Evolutionary conservation across 2,888 invertebrate genomes (phyloP).

Genomic region (Lasioglossum zephyrum): DNA sequence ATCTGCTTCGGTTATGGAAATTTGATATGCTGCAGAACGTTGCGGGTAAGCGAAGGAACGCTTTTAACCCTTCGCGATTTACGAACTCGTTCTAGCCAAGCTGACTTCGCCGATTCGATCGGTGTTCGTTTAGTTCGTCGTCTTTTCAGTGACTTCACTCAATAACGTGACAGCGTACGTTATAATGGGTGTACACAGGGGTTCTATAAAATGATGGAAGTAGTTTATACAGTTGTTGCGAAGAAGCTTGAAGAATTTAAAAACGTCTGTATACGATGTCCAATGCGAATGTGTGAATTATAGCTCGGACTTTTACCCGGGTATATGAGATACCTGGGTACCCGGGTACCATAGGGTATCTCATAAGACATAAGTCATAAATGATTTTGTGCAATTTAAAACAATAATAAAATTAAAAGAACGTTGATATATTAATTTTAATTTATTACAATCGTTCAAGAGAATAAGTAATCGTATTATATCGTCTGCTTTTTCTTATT

Average conservation of each 20-base stretch:
- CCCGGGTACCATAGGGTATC: no score
- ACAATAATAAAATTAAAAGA: no score
- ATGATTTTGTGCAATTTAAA: no score
- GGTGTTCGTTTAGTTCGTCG: neutral
- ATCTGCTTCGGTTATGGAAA: constrained; percentile 14
- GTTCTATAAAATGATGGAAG: neutral
- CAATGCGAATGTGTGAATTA: neutral
- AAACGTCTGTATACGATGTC: no score
- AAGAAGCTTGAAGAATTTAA: no score
- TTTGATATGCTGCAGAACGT: constrained; percentile 7
- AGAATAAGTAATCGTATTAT: no score
- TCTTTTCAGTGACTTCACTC: neutral
- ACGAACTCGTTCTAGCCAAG: neutral
- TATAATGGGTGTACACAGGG: neutral
- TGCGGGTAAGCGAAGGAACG: neutral
- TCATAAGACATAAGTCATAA: no score
- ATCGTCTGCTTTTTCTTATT: no score
- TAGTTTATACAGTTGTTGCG: neutral
- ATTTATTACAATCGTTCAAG: no score
- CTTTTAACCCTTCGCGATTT: neutral
- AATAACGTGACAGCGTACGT: rapidly evolving
- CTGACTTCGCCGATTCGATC: neutral
- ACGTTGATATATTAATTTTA: no score
- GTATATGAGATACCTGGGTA: no score
- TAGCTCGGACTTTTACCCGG: no score